Evolutionary conservation across 2,113 vertebrate species (phyloP).

Genomic region (Pantherophis guttatus): DNA sequence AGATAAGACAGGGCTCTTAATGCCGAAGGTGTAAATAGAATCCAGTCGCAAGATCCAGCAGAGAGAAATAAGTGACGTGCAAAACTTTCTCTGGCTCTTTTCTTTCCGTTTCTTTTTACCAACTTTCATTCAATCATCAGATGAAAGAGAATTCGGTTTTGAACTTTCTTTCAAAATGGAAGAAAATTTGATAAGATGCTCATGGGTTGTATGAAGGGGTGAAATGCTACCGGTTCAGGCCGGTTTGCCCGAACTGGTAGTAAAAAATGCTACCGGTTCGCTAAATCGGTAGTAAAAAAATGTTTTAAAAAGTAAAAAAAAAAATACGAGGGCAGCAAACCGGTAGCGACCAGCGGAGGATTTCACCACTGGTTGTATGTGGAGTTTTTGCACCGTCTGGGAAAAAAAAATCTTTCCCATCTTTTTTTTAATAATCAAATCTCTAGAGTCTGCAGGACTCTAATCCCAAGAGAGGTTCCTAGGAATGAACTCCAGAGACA

Average conservation of each 20-base stretch:
- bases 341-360: too few species aligned
- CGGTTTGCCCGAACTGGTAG: too few species aligned
- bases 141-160: not conserved
- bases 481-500: not conserved
- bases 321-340: too few species aligned
- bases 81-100: not conserved
- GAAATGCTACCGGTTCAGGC: too few species aligned
- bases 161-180: not conserved
- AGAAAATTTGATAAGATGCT: not conserved
- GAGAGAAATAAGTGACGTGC: too few species aligned
- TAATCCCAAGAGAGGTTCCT: not conserved
- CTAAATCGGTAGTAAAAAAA: too few species aligned
- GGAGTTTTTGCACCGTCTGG: not conserved
- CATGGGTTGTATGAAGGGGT: not conserved
- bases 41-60: not conserved
- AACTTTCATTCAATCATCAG: not conserved
- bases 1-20: conserved; percentile 9
- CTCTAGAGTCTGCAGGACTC: not conserved
- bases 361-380: not conserved
- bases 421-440: not conserved
- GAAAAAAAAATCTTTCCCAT: not conserved
- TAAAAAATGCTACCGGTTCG: too few species aligned
- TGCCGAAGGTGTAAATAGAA: conserved; percentile 1
- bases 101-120: not conserved
- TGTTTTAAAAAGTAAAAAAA: too few species aligned